Evolutionary conservation across 2,113 vertebrate species (phyloP).

Genomic region (Potamarius usumacintae): DNA sequence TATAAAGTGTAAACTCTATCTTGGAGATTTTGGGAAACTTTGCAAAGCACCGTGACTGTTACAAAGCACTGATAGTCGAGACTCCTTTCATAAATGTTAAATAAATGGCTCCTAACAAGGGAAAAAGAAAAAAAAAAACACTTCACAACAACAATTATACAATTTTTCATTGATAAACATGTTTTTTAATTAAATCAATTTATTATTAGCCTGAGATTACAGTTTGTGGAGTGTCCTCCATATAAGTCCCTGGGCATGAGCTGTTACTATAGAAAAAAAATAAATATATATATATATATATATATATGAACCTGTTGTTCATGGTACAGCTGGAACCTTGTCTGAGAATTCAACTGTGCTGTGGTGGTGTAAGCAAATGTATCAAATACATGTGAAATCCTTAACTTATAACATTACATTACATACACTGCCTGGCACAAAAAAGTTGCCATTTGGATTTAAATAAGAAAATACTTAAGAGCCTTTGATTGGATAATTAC

Average conservation of each 20-base stretch:
- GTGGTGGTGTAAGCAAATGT: not conserved
- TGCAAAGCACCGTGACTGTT: not conserved
- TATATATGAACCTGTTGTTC: not conserved
- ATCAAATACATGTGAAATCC: not conserved
- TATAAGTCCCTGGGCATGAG: not conserved
- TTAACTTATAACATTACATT: not conserved
- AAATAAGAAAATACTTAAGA: no score
- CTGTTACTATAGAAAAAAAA: no score
- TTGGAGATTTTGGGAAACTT: not conserved
- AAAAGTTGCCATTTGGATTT: not conserved
- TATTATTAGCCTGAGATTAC: not conserved
- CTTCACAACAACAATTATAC: not conserved
- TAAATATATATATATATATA: no score
- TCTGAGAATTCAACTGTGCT: not conserved
- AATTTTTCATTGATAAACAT: not conserved
- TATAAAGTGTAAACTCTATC: not conserved
- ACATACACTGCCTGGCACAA: no score
- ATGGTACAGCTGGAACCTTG: not conserved
- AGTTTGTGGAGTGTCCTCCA: not conserved
- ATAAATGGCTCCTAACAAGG: not conserved
- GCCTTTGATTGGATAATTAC: no score
- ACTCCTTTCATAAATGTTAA: not conserved
- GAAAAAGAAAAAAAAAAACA: not conserved
- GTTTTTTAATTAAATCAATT: not conserved
- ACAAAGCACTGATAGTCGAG: not conserved